phyloP scores from a whole-genome alignment of 2,113 vertebrate species.

The Pteruthius melanotis region DNA sequence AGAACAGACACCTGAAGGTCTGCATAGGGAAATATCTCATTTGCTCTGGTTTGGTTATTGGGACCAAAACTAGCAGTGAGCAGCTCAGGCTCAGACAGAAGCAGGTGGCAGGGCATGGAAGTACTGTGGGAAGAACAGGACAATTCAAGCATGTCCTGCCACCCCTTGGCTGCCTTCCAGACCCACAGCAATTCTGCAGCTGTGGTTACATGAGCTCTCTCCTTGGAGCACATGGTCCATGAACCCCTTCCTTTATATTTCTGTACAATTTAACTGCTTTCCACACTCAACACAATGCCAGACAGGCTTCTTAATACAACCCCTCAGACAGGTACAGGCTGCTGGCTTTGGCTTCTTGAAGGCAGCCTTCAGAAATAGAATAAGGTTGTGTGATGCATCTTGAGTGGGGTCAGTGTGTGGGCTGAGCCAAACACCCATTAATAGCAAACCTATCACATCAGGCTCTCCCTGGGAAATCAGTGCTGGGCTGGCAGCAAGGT shows the following conservation, averaged over 20 bases:
- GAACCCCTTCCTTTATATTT: not conserved
- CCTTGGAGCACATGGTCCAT: not conserved
- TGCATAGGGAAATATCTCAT: rapidly evolving
- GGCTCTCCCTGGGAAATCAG: not conserved
- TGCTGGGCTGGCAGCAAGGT: not conserved
- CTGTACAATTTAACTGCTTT: not conserved
- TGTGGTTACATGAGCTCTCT: not conserved
- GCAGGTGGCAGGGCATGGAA: not conserved
- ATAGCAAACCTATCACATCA: not conserved
- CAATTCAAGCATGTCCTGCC: not conserved
- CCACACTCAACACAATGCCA: not conserved
- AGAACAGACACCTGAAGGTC: not conserved
- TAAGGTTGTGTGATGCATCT: not conserved
- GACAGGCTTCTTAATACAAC: not conserved
- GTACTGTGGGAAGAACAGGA: not conserved
- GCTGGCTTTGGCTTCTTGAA: not conserved
- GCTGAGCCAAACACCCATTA: not conserved
- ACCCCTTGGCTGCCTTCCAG: not conserved
- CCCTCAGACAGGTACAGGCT: not conserved
- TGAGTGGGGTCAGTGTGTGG: not conserved
- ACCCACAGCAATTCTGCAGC: not conserved
- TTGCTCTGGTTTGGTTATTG: not conserved
- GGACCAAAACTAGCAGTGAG: not conserved
- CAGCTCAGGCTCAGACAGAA: not conserved
- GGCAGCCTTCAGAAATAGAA: not conserved